phyloP scores from a whole-genome alignment of 2,113 vertebrate species.

The Synchiropus splendidus region DNA sequence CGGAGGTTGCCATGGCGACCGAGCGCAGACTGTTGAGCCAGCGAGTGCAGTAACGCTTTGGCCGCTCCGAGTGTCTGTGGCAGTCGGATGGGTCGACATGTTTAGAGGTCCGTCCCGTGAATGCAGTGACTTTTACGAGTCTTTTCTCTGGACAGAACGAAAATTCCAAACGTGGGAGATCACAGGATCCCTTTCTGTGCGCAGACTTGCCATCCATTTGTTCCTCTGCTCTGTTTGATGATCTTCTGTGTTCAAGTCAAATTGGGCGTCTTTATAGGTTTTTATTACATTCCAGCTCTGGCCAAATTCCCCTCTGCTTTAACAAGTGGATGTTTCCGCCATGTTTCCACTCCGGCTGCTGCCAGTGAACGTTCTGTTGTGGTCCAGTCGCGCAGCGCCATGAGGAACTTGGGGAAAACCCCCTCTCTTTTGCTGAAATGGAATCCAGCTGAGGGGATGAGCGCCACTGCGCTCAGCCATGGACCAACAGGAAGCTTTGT shows the following conservation, averaged over 20 bases:
- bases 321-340: conserved; percentile 40
- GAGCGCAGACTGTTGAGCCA: too few relatives aligned
- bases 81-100: too few relatives aligned
- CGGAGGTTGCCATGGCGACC: too few relatives aligned
- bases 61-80: too few relatives aligned
- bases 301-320: conserved; percentile 58
- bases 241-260: conserved; percentile 51
- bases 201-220: conserved; percentile 48
- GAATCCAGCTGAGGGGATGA: conserved; percentile 21
- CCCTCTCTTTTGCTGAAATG: conserved; percentile 57
- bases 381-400: conserved; percentile 62
- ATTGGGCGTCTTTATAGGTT: conserved; percentile 34
- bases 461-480: too few relatives aligned
- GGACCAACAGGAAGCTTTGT: too few relatives aligned
- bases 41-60: too few relatives aligned
- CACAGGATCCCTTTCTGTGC: conserved; percentile 43
- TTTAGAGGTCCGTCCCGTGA: too few relatives aligned
- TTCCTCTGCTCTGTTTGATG: conserved; percentile 48
- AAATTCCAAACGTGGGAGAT: conserved; percentile 50
- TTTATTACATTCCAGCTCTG: conserved; percentile 58
- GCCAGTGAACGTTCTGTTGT: conserved; percentile 61
- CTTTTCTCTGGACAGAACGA: conserved; percentile 20
- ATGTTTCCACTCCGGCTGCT: conserved; percentile 28
- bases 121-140: too few relatives aligned
- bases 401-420: conserved; percentile 54